phyloP scores from a whole-genome alignment of 2,888 invertebrate species.

The Lamellibrachia satsuma region DNA sequence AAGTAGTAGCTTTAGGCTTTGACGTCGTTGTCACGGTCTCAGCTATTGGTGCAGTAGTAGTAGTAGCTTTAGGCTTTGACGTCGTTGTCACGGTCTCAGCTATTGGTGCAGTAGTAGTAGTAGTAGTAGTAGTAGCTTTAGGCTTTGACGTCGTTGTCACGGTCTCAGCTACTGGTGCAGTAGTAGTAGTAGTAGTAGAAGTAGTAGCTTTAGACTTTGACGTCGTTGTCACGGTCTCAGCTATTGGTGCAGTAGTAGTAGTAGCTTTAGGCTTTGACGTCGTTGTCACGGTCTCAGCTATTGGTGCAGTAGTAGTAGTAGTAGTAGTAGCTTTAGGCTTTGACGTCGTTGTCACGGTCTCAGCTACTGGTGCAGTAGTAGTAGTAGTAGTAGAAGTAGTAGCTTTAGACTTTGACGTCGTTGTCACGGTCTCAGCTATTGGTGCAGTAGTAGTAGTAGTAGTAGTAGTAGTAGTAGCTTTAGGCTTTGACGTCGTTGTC shows the following conservation, averaged over 20 bases:
- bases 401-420: conserved; percentile 13
- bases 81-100: conserved; percentile 14
- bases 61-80: conserved; percentile 19
- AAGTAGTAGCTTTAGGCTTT: background rate
- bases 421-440: background rate
- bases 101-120: conserved; percentile 22
- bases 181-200: conserved; percentile 24
- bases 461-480: conserved; percentile 23
- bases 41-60: conserved; percentile 18
- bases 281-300: background rate
- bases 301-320: conserved; percentile 26
- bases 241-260: conserved; percentile 23
- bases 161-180: conserved; percentile 20
- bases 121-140: conserved; percentile 18
- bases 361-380: background rate
- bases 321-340: conserved; percentile 24
- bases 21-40: background rate
- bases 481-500: conserved; percentile 22
- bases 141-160: conserved; percentile 17
- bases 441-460: conserved; percentile 24
- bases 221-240: conserved; percentile 24
- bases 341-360: conserved; percentile 7
- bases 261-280: conserved; percentile 13
- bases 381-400: no score
- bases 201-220: background rate